Evolutionary conservation across 2,797 vertebrate genomes (phyloP).

Genomic region (Botia kubotai): DNA sequence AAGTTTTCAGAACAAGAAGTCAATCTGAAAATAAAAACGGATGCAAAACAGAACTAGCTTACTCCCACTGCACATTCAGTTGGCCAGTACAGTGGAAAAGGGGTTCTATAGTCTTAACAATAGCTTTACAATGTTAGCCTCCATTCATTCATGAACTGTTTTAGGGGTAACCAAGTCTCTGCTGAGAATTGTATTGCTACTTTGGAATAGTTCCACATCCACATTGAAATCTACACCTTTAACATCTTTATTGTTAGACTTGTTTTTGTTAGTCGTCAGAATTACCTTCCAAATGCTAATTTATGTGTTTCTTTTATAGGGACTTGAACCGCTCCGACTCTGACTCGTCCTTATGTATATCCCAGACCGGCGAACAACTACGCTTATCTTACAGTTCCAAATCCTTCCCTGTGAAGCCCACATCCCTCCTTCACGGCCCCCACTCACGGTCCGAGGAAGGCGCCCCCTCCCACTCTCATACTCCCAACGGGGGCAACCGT

Average conservation of each 20-base stretch:
- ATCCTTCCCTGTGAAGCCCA: conserved; percentile 81
- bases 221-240: background rate
- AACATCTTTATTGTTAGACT: background rate
- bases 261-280: background rate
- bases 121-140: no score
- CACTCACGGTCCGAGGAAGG: conserved; percentile 76
- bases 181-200: no score
- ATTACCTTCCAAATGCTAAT: conserved; percentile 4
- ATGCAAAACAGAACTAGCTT: no score
- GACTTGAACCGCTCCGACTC: conserved; percentile 95
- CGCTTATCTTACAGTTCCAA: conserved; percentile 80
- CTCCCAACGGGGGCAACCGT: conserved; percentile 85
- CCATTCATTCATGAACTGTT: no score
- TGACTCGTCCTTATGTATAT: conserved; percentile 86
- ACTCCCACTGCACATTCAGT: no score
- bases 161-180: no score
- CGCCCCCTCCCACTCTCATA: conserved; percentile 68
- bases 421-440: conserved; percentile 76
- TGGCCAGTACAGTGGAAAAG: no score
- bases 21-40: no score
- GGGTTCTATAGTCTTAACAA: no score
- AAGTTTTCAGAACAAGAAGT: no score
- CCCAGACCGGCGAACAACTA: conserved; percentile 84
- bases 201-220: no score
- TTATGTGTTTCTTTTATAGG: conserved; percentile 72